A percentile compares a stretch with the other conserved stretches of the same genome.
Conservation (phyloP, 2,113 vertebrate genomes). For the Pristiophorus japonicus region DNA sequence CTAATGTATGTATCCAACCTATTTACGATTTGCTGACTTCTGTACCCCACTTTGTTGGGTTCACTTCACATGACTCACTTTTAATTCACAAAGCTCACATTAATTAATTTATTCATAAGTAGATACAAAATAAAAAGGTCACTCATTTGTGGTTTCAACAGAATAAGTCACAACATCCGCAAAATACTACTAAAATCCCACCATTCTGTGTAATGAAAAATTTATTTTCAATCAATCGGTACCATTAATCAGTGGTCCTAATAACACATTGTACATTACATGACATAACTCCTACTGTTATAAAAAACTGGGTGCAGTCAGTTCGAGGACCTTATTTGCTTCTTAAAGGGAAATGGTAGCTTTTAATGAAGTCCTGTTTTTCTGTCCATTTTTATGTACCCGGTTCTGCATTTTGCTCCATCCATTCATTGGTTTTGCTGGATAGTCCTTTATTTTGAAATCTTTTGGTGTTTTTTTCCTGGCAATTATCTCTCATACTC, state of each 20-base stretch:
- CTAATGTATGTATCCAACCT: background rate
- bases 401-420: background rate
- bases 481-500: background rate
- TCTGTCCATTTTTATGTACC: background rate
- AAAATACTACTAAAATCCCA: background rate
- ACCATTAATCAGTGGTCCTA: background rate
- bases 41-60: too few relatives aligned
- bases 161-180: too few relatives aligned
- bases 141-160: too few relatives aligned
- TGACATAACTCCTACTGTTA: too few relatives aligned
- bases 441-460: background rate
- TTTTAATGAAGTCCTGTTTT: background rate
- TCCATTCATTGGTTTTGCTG: background rate
- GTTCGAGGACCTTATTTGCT: too few relatives aligned
- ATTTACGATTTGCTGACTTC: too few relatives aligned
- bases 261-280: too few relatives aligned
- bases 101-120: too few relatives aligned
- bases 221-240: background rate
- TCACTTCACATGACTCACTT: too few relatives aligned
- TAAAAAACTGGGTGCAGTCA: too few relatives aligned
- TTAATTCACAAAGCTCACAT: background rate
- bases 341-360: background rate
- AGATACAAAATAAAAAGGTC: too few relatives aligned
- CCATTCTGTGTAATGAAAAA: background rate
- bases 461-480: background rate